Conservation (phyloP, 2,797 vertebrate species). For the Menidia menidia region DNA sequence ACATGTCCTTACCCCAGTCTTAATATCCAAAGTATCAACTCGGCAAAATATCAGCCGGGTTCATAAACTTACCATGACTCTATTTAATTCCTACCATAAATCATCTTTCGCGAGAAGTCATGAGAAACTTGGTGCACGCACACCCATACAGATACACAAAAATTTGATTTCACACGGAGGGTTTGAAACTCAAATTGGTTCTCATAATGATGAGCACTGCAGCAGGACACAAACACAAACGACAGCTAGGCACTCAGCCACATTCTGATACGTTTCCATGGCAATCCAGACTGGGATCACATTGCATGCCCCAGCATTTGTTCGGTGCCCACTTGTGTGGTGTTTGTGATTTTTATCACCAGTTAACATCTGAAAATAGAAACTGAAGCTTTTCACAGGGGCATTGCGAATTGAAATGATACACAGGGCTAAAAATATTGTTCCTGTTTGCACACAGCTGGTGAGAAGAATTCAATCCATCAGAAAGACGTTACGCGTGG, state of each 20-base stretch:
- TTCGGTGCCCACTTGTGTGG: conserved; percentile 74
- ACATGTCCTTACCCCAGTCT: neutral
- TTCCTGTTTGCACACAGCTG: conserved; percentile 74
- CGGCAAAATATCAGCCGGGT: neutral
- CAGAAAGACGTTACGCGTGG: conserved; percentile 29
- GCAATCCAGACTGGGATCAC: conserved; percentile 77
- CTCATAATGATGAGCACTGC: conserved; percentile 37
- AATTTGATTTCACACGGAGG: conserved; percentile 15
- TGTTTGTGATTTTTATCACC: conserved; percentile 75
- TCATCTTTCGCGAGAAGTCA: conserved; percentile 18
- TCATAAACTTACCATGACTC: conserved; percentile 5
- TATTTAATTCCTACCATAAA: conserved; percentile 9
- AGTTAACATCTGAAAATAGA: conserved; percentile 81
- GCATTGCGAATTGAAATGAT: conserved; percentile 60
- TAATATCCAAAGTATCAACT: neutral
- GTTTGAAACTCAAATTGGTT: conserved; percentile 46
- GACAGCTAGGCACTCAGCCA: conserved; percentile 70
- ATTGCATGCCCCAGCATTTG: conserved; percentile 75
- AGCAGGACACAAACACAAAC: conserved; percentile 50
- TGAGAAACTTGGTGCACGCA: conserved; percentile 12
- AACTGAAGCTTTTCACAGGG: conserved; percentile 61
- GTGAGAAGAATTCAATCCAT: conserved; percentile 60
- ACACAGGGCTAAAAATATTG: conserved; percentile 50
- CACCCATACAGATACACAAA: neutral
- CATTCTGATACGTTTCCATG: conserved; percentile 80